A percentile compares a stretch with the other conserved stretches of the same genome.
phyloP scores from a whole-genome alignment of 2,113 vertebrate genomes.

The Eulacestoma nigropectus region DNA sequence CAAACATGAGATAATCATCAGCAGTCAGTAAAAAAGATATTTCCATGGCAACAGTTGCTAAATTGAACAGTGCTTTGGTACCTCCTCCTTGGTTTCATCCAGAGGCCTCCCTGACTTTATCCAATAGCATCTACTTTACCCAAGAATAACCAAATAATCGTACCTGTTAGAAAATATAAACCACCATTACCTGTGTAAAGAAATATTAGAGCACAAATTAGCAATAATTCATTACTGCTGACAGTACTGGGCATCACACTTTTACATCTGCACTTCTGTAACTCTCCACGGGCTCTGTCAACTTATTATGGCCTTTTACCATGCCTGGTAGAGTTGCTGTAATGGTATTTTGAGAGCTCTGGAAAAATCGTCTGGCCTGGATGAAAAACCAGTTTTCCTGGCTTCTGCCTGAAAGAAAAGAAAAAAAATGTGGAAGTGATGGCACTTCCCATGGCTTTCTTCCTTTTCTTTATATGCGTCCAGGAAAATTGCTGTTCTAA shows the following conservation, averaged over 20 bases:
- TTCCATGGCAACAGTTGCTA: slow-evolving; percentile 48
- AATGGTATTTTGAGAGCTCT: not conserved
- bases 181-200: not conserved
- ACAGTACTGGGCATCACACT: not conserved
- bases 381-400: not conserved
- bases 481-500: not conserved
- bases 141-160: not conserved
- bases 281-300: not conserved
- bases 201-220: not conserved
- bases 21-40: slow-evolving; percentile 3
- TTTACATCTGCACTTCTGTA: not conserved
- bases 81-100: not conserved
- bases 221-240: not conserved
- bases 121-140: not conserved
- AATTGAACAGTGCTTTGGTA: not conserved
- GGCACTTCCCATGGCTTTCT: accelerated
- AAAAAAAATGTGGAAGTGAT: not conserved
- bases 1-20: not conserved
- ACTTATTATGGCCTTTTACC: not conserved
- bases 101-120: not conserved
- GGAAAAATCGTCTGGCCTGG: not conserved
- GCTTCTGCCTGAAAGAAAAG: not conserved
- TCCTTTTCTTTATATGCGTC: not conserved
- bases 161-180: not conserved
- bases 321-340: not conserved